phyloP scores from a whole-genome alignment of 2,797 vertebrate species.

The Scyliorhinus canicula region DNA sequence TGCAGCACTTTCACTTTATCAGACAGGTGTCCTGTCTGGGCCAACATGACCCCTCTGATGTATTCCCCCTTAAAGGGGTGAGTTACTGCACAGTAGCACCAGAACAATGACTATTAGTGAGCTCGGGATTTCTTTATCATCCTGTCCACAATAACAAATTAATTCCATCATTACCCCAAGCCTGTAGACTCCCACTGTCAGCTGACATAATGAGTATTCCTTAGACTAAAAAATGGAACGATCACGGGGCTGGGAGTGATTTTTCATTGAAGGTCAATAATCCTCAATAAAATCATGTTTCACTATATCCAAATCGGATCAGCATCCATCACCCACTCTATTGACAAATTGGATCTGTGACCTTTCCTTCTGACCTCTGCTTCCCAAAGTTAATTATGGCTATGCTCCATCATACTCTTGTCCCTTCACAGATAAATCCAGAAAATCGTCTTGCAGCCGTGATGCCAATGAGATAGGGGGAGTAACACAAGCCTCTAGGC shows the following conservation, averaged over 20 bases:
- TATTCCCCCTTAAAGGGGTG: too few species aligned
- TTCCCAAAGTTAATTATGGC: not conserved
- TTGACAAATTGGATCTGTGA: conserved; percentile 11
- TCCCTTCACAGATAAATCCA: not conserved
- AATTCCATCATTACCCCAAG: not conserved
- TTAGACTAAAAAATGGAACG: not conserved
- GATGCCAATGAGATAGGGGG: not conserved
- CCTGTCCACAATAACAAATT: not conserved
- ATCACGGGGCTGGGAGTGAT: not conserved
- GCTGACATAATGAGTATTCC: not conserved
- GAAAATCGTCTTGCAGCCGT: not conserved
- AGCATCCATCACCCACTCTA: not conserved
- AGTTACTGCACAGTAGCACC: not conserved
- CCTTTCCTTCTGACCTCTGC: not conserved
- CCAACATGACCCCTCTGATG: too few species aligned
- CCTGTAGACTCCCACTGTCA: not conserved
- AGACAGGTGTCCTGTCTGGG: too few species aligned
- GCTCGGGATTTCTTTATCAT: not conserved
- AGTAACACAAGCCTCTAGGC: not conserved
- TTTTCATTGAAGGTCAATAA: not conserved
- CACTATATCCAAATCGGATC: not conserved
- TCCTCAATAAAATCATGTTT: not conserved
- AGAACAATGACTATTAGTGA: not conserved
- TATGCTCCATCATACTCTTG: not conserved
- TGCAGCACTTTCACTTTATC: too few species aligned